Percentiles rank a stretch among this genome's conserved stretches.
Evolutionary conservation across 2,888 invertebrate species (phyloP).

Genomic region (Ormia ochracea): DNA sequence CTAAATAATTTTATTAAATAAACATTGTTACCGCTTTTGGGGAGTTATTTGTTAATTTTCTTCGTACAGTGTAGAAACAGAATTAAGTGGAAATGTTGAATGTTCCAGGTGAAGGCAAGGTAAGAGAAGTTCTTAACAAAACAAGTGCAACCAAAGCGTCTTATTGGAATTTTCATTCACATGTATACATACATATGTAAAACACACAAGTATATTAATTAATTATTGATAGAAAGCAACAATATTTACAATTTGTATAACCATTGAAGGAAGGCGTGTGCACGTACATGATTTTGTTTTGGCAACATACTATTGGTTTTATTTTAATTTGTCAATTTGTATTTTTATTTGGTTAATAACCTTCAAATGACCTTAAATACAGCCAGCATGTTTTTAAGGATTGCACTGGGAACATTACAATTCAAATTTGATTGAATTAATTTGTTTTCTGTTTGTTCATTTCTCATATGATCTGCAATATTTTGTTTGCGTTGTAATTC

Average conservation of each 20-base stretch:
- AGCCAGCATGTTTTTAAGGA: not conserved
- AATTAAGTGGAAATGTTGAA: slow-evolving; percentile 69
- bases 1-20: not conserved
- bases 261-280: not conserved
- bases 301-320: not conserved
- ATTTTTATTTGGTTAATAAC: slow-evolving; percentile 11
- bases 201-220: not conserved
- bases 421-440: too few species aligned
- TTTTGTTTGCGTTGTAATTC: too few species aligned
- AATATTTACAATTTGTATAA: too few species aligned
- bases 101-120: slow-evolving; percentile 74
- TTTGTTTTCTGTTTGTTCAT: too few species aligned
- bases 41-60: not conserved
- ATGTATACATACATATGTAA: not conserved
- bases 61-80: not conserved
- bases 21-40: not conserved
- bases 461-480: too few species aligned
- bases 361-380: slow-evolving; percentile 50
- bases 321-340: not conserved
- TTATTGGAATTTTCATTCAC: slow-evolving; percentile 19
- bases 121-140: slow-evolving; percentile 64
- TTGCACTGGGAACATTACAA: too few species aligned
- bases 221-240: too few species aligned
- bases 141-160: not conserved
- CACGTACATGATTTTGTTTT: too few species aligned